Conservation (phyloP, 2,797 vertebrate species). For the Myiotriccus ornatus region DNA sequence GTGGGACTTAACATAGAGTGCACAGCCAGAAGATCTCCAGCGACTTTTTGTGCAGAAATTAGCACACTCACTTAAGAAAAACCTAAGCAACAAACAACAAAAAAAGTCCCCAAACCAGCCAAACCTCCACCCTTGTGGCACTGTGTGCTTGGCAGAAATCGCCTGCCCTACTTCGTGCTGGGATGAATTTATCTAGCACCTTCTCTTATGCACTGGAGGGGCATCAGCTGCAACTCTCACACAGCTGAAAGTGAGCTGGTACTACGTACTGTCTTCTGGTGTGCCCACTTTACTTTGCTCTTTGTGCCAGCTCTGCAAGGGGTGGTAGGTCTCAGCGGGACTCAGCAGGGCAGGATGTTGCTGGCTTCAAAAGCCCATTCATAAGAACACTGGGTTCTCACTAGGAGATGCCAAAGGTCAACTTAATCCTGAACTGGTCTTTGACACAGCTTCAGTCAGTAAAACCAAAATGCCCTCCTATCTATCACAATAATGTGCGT, state of each 20-base stretch:
- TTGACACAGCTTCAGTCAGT: neutral
- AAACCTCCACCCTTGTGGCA: neutral
- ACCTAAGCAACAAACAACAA: neutral
- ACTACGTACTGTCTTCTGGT: neutral
- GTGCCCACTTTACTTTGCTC: neutral
- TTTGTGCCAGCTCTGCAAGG: neutral
- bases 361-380: slow-evolving; percentile 13
- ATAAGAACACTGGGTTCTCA: neutral
- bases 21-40: neutral
- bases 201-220: neutral
- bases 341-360: neutral
- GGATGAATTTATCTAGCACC: neutral
- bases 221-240: neutral
- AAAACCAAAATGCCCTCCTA: neutral
- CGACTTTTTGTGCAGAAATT: neutral
- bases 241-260: neutral
- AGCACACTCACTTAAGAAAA: neutral
- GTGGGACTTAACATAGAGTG: neutral
- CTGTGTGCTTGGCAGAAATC: neutral
- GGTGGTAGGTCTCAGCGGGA: neutral
- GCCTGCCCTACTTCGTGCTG: neutral
- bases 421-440: neutral
- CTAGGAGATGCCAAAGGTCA: neutral
- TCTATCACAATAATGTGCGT: neutral
- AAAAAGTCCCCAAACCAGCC: neutral